Base-by-base conservation (phyloP, 2,797 vertebrate species). In the Miichthys miiuy region DNA sequence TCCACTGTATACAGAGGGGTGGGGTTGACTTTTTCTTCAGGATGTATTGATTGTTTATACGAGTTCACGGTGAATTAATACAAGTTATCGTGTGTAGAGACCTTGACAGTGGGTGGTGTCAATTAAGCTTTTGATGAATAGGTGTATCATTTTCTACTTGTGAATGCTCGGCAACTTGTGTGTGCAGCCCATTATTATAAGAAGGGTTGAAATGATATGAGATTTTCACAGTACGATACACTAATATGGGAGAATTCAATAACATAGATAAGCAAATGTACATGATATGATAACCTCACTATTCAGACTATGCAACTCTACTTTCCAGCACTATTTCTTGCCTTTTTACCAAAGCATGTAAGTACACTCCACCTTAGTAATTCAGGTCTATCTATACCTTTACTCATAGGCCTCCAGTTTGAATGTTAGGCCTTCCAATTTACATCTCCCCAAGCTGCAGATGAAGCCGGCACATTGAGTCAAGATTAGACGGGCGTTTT, bases 31-130 rank as follows among this genome's bases (percentile, higher is more conserved):
- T 91, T 87, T 87, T 48, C 76, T 76, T 79, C 76, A 79, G 68
- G 68, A 80, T 27, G 57, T 83, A 89, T 89, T 63, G 88, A 90
- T 90, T 56, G 48, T 79, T 88, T 83, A 16, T 79, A 50, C 56
- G 80, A 76, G 65, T 81, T 87, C 44, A 80, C 11, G 6, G 47
- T 77, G 84, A 88, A 88, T 83, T 77, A 79, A 87, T 78, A 70
- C 52, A 69, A 77, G 58, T 23, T 47, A 23, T 13, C 27, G 52
- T 50, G 13, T 44, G 61, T 21, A 21, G 38, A 38, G 50, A 34
- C 52, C 42, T 8, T 70, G 72, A 73, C 62, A 25, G 51, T 44
- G 18, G 23, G 44, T 23, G 9, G 52, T 66, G 56, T 67, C 56
- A 46, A 8, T 75, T 63, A 54, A 41, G 27, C 25, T 38, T 66